Evolutionary conservation across 2,888 invertebrate species (phyloP), one percentile per base, ranked within the genome.

Genomic region (Ophioninae sp.): DNA sequence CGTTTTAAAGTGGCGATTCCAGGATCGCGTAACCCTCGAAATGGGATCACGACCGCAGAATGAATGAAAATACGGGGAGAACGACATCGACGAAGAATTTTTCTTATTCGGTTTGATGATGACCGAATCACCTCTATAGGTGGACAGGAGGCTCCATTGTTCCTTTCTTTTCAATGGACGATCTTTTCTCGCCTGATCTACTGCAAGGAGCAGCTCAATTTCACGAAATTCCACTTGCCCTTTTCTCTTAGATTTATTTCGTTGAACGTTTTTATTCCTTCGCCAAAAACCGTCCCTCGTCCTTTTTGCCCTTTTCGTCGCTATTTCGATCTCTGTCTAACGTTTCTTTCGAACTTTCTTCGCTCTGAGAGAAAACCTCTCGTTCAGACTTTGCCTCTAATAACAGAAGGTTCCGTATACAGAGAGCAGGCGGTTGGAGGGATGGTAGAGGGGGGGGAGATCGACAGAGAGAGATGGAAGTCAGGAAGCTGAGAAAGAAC

Each of bases 1-100:
- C 90, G 88, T 90, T 91, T 91, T 89, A 90, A 90, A 89, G 88
- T 89, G 88, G 75, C 63, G 51, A 51, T 74, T 74, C 58, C 51
- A 3, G 51, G 51, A 3, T 51, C 69, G 51, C n/a, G 20, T 41
- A 44, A 37, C 69, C 69, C 69, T 69, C 69, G 69, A 68, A 74
- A 74, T 39, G 13, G 59, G 58, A 74, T 78, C 41, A 39, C n/a
- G 51, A 71, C 51, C 37, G 64, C 51, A 44, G 73, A 74, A 78
- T 64, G 78, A 75, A 56, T 37, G 64, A 65, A 79, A 79, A 64
- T 68, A 59, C 23, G 23, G 63, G 63, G 61, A 44, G 68, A 63
- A 67, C 22, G 61, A 41, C 56, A 64, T 39, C 59, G 37, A 51
- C 23, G 13, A 13, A 22, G 30, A 69, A 72, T 56, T 72, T 64